Evolutionary conservation across 2,797 vertebrate genomes (phyloP), one percentile per base, ranked within the genome.

Genomic region (Oophaga sylvatica): DNA sequence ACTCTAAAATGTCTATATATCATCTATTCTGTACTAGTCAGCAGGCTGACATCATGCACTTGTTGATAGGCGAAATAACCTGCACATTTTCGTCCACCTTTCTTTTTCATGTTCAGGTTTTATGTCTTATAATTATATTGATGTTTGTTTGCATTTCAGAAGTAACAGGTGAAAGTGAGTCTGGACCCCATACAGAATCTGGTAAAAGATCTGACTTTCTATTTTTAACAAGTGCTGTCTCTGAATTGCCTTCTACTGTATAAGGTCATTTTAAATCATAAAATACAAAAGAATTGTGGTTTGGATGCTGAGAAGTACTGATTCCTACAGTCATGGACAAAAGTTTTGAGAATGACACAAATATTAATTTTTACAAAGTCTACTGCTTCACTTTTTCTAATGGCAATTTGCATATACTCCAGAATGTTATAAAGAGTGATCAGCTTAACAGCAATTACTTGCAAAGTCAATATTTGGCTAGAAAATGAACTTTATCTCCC

Each of bases 151-250:
- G 16, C 57, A 76, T 81, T 88, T 63, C 91, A 95, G 95, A 94
- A 87, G 75, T 92, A 81, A 73, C 93, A 12, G 94, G 94, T 71
- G 92, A 94, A 90, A 86, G 12, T 41, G 94, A 94, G 90, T 90
- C 92, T 12, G 93, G 90, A 90, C 83, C 90, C 62, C 31, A 90
- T 9, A 0, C 80, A 41, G 84, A 93, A 95, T 35, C 77, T 45
- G 79, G 87, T 88, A 81, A 84, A 76, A 62, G 5, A 68, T 41
- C 31, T 26, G 10, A 20, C 15, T 67, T 13, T 9, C 11, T 53
- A n/a, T n/a, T 48, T 76, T 17, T 1, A 48, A 48, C 17, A 60
- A 12, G 0, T 81, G 6, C 53, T n/a, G 22, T 65, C 22, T 29
- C 15, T 81, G 35, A 0, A 48, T 45, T 5, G 19, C 22, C 0